A percentile compares a stretch with the other conserved stretches of the same genome.
Evolutionary conservation across 35 echinoderm and acorn worm species (phyloP).

Genomic region (Strongylocentrotus purpuratus): DNA sequence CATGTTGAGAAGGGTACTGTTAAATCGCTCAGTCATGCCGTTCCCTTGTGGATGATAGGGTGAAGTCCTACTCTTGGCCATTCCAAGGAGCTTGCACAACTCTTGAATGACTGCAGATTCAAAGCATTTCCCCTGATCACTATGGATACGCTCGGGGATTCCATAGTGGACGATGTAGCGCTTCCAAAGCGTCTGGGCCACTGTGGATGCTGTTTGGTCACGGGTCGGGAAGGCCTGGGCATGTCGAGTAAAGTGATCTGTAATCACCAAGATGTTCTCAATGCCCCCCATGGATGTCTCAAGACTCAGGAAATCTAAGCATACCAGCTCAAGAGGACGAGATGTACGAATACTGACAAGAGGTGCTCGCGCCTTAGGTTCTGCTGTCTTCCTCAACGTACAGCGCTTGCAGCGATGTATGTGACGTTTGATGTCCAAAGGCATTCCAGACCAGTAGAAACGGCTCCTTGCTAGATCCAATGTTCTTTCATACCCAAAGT

Average conservation of each 20-base stretch:
- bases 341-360: conserved; percentile 21
- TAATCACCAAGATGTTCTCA: conserved; percentile 58
- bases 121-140: too few relatives aligned
- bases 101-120: too few relatives aligned
- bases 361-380: too few relatives aligned
- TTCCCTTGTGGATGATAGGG: conserved; percentile 70
- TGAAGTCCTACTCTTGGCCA: conserved; percentile 58
- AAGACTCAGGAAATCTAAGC: conserved; percentile 63
- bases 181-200: conserved; percentile 54
- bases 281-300: conserved; percentile 54
- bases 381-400: background rate
- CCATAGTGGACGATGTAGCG: too few relatives aligned
- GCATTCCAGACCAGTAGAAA: conserved; percentile 61
- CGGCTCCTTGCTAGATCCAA: conserved; percentile 19
- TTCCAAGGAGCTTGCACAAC: conserved; percentile 51
- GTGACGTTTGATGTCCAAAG: background rate
- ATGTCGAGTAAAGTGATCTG: conserved; percentile 60
- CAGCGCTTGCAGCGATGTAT: too few relatives aligned
- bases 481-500: conserved; percentile 53
- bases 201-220: conserved; percentile 65
- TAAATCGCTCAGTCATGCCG: conserved; percentile 55
- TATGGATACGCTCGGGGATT: too few relatives aligned
- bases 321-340: conserved; percentile 56
- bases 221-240: conserved; percentile 39
- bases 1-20: conserved; percentile 57